Conservation (phyloP, 1,140 invertebrate genomes). For the Laupala kohalensis region DNA sequence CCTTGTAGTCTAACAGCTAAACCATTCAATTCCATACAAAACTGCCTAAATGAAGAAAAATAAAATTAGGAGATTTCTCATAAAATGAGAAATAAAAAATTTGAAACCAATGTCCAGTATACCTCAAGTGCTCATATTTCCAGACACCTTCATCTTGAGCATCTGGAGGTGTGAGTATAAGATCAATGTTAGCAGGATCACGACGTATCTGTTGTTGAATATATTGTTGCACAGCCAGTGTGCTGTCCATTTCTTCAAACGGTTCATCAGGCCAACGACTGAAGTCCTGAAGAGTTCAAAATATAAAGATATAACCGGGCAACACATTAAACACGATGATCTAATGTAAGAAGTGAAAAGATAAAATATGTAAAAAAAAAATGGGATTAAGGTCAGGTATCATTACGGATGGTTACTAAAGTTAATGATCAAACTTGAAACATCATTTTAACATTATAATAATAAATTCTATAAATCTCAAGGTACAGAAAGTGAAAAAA, state of each 20-base stretch:
- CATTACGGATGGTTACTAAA: too few species aligned
- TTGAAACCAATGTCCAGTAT: conserved; percentile 12
- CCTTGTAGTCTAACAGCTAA: conserved; percentile 83
- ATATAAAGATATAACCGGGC: too few species aligned
- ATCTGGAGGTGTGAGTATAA: conserved; percentile 90
- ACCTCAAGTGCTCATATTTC: conserved; percentile 98
- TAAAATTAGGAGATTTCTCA: not conserved
- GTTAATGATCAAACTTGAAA: too few species aligned
- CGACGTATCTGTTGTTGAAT: conserved; percentile 95
- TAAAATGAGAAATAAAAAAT: not conserved
- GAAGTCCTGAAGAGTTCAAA: conserved; percentile 63
- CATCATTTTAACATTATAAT: too few species aligned
- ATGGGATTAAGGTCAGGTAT: too few species aligned
- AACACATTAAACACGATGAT: too few species aligned
- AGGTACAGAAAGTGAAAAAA: too few species aligned
- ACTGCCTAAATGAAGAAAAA: conserved; percentile 55
- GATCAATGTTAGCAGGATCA: conserved; percentile 85
- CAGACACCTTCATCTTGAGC: conserved; percentile 97
- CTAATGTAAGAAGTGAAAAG: too few species aligned
- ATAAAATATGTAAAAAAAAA: too few species aligned
- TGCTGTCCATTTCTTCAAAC: conserved; percentile 99
- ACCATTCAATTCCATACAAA: conserved; percentile 98
- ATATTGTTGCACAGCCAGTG: conserved; percentile 94
- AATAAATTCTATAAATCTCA: too few species aligned
- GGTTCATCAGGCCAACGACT: conserved; percentile 94